Evolutionary conservation across 1,140 invertebrate species (phyloP).

Genomic region (Chymomyza costata): DNA sequence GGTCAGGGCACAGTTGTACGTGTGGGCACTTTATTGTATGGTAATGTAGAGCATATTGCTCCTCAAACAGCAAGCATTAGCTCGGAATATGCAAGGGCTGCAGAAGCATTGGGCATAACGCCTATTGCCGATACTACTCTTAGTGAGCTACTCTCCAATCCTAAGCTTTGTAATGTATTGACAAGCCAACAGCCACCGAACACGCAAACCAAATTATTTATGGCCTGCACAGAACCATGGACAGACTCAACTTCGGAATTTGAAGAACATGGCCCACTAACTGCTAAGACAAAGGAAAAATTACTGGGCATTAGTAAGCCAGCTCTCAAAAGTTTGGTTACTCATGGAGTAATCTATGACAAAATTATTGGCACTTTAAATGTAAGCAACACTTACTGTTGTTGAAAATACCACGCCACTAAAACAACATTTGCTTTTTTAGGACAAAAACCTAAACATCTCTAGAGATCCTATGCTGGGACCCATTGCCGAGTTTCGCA

Average conservation of each 20-base stretch:
- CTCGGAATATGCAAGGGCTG: slow-evolving; percentile 6
- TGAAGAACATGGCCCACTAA: slow-evolving; percentile 24
- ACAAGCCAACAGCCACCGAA: slow-evolving; percentile 9
- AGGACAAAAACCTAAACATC: slow-evolving; percentile 77
- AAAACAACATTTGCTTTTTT: not conserved
- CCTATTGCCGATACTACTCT: slow-evolving; percentile 46
- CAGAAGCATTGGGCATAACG: slow-evolving; percentile 31
- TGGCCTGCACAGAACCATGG: slow-evolving; percentile 56
- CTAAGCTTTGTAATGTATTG: slow-evolving; percentile 42
- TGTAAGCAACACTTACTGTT: slow-evolving; percentile 22
- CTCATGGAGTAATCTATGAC: slow-evolving; percentile 78
- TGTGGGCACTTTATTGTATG: slow-evolving; percentile 57
- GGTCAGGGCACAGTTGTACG: slow-evolving; percentile 80
- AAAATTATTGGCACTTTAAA: slow-evolving; percentile 77
- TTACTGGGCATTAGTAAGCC: slow-evolving; percentile 50
- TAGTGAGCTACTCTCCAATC: slow-evolving; percentile 41
- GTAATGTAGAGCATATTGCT: slow-evolving; percentile 40
- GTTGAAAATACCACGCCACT: too few relatives aligned
- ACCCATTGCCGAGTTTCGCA: slow-evolving; percentile 77
- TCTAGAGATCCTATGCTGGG: slow-evolving; percentile 77
- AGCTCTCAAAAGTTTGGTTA: slow-evolving; percentile 76
- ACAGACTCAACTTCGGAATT: slow-evolving; percentile 43
- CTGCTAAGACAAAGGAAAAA: slow-evolving; percentile 45
- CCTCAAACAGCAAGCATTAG: not conserved
- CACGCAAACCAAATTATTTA: slow-evolving; percentile 46